Evolutionary conservation across 2,113 vertebrate species (phyloP), one percentile per base, ranked within the genome.

Genomic region (Etheostoma cragini): DNA sequence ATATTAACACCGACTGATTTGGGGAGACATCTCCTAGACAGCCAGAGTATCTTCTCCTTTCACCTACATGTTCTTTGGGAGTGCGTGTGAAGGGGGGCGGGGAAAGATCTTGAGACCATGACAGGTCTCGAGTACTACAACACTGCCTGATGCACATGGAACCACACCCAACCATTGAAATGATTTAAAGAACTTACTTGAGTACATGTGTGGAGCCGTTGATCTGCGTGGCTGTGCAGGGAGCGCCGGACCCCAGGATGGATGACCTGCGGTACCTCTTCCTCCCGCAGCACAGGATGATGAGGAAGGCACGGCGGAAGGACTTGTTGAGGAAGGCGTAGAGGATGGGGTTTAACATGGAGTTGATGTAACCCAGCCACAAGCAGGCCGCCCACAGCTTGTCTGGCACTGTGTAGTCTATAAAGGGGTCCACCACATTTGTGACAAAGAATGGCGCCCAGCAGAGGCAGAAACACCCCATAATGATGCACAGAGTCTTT

Each of bases 291-390:
- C 98, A 99, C 67, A 99, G 95, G 93, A 99, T 99, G 94, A 97
- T 98, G 93, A 99, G 97, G 96, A 99, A 99, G 97, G 98, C 98
- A 96, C 96, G 97, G 82, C 98, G 95, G 94, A 99, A 99, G 88
- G 98, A 97, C 94, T 98, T 99, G 96, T 99, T 99, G 93, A 99
- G 95, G 94, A 99, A 99, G 94, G 98, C 98, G 81, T 99, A 99
- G 83, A 99, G 97, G 91, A 99, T 98, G 81, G 98, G 98, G 94
- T 99, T 99, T 86, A 99, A 92, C 94, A 98, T 98, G 87, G 98
- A 99, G 96, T 99, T 99, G 93, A 99, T 99, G 93, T 99, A 99
- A 91, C 98, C 98, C 69, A 99, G 95, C 98, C 98, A 99, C 62
- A 99, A 95, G 91, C 97, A 99, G 85, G 98, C 97, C 0, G 94